phyloP scores from a whole-genome alignment of 2,113 vertebrate genomes.

The Genyomyrus donnyi region DNA sequence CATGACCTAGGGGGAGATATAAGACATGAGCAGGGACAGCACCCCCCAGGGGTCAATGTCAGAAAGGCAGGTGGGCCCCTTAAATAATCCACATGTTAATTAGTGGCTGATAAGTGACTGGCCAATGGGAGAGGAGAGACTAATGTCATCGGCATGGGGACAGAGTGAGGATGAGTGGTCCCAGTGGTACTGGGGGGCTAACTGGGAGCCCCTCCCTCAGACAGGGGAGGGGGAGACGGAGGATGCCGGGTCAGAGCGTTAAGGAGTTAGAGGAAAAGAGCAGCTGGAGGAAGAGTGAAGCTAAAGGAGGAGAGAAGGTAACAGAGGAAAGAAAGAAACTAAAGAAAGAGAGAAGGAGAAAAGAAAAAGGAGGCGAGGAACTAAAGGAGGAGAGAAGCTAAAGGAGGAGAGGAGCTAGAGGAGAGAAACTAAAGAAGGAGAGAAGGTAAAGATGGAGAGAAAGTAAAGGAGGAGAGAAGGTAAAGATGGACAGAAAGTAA shows the following conservation, averaged over 20 bases:
- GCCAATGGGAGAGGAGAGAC: slow-evolving; percentile 9
- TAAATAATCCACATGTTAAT: slow-evolving; percentile 24
- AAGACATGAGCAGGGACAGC: not conserved
- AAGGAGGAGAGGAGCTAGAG: not conserved
- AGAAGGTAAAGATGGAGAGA: not conserved
- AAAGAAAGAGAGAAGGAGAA: not conserved
- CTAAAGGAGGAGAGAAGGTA: not conserved
- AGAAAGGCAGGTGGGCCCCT: not conserved
- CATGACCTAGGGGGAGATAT: not conserved
- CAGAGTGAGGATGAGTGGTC: not conserved
- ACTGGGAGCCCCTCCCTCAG: not conserved
- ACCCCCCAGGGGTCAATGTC: not conserved
- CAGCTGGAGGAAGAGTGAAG: not conserved
- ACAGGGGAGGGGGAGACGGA: not conserved
- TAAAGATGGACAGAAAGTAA: no score
- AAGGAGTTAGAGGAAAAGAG: not conserved
- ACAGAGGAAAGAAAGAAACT: not conserved
- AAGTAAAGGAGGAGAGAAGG: no score
- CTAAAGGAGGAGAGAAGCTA: not conserved
- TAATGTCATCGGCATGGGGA: slow-evolving; percentile 14
- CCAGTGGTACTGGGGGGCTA: not conserved
- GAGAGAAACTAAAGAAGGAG: slow-evolving; percentile 14
- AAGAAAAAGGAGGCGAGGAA: not conserved
- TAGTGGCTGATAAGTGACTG: slow-evolving; percentile 21
- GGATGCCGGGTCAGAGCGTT: not conserved